These are phyloP conservation scores for Mythimna vitellina DNA, from an alignment of 2,888 invertebrate species.

Conservation along the genomic window DNA sequence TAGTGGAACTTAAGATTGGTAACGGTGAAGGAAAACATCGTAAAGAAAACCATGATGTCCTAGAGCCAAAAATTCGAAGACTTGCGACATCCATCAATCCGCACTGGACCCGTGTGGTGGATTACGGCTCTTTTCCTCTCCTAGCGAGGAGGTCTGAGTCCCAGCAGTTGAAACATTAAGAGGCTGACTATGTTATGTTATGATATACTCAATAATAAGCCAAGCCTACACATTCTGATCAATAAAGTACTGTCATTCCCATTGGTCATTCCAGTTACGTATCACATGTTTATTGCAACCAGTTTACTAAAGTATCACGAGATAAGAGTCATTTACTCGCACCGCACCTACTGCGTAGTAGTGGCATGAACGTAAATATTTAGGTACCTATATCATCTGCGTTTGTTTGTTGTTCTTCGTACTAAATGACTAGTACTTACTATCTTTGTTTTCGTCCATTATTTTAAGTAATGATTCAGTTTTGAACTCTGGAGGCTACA, in stretches of 20 bases:
- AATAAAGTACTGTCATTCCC: conserved; percentile 13
- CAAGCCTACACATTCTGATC: conserved; percentile 16
- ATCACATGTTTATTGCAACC: conserved; percentile 15
- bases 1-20: too few relatives aligned
- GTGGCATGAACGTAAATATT: conserved; percentile 34
- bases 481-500: neutral
- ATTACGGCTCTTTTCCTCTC: too few relatives aligned
- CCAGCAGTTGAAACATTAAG: too few relatives aligned
- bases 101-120: too few relatives aligned
- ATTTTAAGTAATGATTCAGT: conserved; percentile 20
- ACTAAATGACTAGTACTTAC: conserved; percentile 20
- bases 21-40: too few relatives aligned
- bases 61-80: too few relatives aligned
- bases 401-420: conserved; percentile 28
- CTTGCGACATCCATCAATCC: too few relatives aligned
- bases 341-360: conserved; percentile 37
- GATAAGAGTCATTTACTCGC: conserved; percentile 37
- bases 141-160: too few relatives aligned
- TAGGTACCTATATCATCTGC: conserved; percentile 34
- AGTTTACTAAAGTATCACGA: conserved; percentile 23
- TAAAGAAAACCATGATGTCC: too few relatives aligned
- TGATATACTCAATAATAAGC: neutral
- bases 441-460: conserved; percentile 35
- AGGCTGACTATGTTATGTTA: too few relatives aligned
- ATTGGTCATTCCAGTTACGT: conserved; percentile 19